Percentiles rank a stretch among this genome's conserved stretches.
Evolutionary conservation across 2,888 invertebrate genomes (phyloP).

Genomic region (Hypena proboscidalis): DNA sequence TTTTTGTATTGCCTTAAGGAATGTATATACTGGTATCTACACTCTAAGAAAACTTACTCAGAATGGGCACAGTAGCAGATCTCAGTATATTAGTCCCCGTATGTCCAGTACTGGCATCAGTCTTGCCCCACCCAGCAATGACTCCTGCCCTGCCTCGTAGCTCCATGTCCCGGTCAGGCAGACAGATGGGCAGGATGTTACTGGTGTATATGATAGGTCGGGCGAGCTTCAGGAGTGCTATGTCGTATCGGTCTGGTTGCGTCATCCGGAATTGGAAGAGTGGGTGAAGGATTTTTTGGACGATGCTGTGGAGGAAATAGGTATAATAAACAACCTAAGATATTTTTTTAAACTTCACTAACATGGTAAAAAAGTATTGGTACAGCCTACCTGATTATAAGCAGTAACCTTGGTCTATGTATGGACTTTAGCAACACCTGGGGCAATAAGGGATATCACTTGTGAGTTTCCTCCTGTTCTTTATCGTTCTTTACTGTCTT

Average conservation of each 20-base stretch:
- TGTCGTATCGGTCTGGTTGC: constrained; percentile 93
- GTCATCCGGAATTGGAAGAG: constrained; percentile 92
- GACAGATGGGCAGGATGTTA: constrained; percentile 92
- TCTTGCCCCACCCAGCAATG: constrained; percentile 95
- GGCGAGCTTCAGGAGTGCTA: constrained; percentile 90
- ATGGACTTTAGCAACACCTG: too few relatives aligned
- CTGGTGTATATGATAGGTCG: constrained; percentile 87
- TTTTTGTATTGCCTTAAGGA: too few relatives aligned
- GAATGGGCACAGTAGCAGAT: constrained; percentile 92
- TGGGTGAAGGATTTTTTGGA: constrained; percentile 91
- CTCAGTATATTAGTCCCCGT: constrained; percentile 92
- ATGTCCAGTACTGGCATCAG: constrained; percentile 89
- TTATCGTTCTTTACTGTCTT: too few relatives aligned
- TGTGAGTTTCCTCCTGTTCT: too few relatives aligned
- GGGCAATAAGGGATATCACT: too few relatives aligned
- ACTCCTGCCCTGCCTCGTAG: constrained; percentile 71
- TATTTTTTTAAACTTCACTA: neutral
- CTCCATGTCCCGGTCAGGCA: constrained; percentile 84
- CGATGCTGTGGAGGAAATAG: constrained; percentile 84
- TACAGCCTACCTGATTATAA: too few relatives aligned
- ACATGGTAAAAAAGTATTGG: too few relatives aligned
- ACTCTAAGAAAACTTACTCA: constrained; percentile 88
- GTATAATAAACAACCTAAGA: neutral
- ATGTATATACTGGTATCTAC: too few relatives aligned
- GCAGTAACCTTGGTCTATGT: too few relatives aligned